Evolutionary conservation across 2,888 invertebrate genomes (phyloP).

Genomic region (Leptopterna dolabrata): DNA sequence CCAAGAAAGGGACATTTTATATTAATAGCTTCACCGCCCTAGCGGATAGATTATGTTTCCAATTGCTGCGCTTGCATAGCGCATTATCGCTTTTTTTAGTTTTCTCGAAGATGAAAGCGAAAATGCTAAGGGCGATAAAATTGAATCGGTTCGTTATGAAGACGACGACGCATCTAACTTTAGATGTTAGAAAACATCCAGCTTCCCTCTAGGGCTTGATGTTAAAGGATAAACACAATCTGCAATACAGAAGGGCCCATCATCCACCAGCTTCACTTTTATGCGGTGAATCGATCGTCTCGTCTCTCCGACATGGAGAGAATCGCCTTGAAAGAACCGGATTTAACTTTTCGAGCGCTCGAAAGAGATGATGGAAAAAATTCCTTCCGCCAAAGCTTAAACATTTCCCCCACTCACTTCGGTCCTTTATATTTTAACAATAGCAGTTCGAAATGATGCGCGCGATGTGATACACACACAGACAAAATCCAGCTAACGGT

Average conservation of each 20-base stretch:
- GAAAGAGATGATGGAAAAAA: background rate
- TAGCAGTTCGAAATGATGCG: background rate
- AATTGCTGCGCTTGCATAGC: too few relatives aligned
- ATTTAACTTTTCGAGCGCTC: background rate
- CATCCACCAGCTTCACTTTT: background rate
- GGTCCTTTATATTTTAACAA: background rate
- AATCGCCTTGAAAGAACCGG: background rate
- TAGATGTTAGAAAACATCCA: too few relatives aligned
- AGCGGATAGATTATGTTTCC: too few relatives aligned
- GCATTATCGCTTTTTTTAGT: too few relatives aligned
- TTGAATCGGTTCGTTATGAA: too few relatives aligned
- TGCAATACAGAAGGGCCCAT: background rate
- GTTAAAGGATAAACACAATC: background rate
- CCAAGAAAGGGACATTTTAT: too few relatives aligned
- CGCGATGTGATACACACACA: too few relatives aligned
- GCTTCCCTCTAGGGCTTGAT: background rate
- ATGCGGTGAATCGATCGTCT: background rate
- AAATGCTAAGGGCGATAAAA: too few relatives aligned
- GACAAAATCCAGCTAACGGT: too few relatives aligned
- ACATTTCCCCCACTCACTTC: background rate
- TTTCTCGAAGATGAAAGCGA: too few relatives aligned
- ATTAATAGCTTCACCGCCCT: too few relatives aligned
- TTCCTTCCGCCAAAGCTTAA: background rate
- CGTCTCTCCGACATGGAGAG: background rate
- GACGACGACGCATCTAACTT: too few relatives aligned